These are phyloP conservation scores for Nymphalis urticae DNA, from an alignment of 2,888 invertebrate genomes.

Conservation along the genomic window DNA sequence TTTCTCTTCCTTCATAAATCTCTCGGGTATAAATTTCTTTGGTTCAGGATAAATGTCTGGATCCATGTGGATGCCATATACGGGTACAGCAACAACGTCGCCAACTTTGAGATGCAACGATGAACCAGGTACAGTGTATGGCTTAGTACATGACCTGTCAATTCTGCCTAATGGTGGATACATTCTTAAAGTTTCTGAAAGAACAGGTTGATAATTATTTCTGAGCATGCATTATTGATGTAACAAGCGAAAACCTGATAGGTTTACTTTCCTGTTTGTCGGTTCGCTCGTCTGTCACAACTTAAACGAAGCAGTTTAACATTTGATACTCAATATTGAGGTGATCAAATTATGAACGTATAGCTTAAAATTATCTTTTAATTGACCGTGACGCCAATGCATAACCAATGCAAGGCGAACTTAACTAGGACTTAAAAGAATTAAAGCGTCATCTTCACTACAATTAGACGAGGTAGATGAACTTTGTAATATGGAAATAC, in stretches of 20 bases:
- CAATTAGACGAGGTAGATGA: too few relatives aligned
- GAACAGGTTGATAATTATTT: background rate
- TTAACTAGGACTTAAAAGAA: background rate
- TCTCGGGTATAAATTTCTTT: slow-evolving; percentile 74
- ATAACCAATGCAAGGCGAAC: too few relatives aligned
- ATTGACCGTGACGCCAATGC: too few relatives aligned
- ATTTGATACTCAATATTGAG: too few relatives aligned
- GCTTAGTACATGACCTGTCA: slow-evolving; percentile 79
- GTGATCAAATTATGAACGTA: too few relatives aligned
- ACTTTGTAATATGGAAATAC: too few relatives aligned
- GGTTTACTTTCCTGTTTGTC: too few relatives aligned
- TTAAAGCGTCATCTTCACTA: background rate
- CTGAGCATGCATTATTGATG: too few relatives aligned
- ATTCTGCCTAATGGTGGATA: slow-evolving; percentile 80
- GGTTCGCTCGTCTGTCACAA: too few relatives aligned
- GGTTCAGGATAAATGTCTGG: slow-evolving; percentile 80
- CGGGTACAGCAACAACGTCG: slow-evolving; percentile 68
- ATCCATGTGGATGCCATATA: slow-evolving; percentile 79
- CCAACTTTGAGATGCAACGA: slow-evolving; percentile 70
- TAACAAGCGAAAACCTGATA: too few relatives aligned
- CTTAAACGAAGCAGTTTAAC: too few relatives aligned
- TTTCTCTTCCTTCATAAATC: slow-evolving; percentile 77
- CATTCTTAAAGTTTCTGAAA: slow-evolving; percentile 80
- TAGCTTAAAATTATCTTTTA: background rate
- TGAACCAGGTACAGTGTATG: slow-evolving; percentile 76